Percentiles rank a stretch among this genome's conserved stretches.
These are phyloP conservation scores for Dallia pectoralis DNA, from an alignment of 2,797 vertebrate species.

Conservation along the genomic window DNA sequence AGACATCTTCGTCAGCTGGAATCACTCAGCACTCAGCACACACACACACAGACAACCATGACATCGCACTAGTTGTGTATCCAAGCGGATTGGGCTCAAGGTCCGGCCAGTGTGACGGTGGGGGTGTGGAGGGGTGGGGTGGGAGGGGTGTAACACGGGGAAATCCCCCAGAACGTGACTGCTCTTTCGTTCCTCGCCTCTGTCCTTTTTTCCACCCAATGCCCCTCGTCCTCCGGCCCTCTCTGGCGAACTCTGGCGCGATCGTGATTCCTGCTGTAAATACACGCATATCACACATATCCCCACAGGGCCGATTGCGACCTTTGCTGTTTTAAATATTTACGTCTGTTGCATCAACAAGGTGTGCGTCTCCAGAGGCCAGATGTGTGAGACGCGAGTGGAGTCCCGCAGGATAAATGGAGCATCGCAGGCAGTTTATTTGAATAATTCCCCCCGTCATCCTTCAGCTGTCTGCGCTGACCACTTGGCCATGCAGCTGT, in stretches of 20 bases:
- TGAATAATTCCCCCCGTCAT: conserved; percentile 67
- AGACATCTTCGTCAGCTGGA: conserved; percentile 46
- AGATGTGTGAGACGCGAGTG: conserved; percentile 57
- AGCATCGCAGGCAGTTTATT: conserved; percentile 66
- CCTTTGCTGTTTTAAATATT: conserved; percentile 70
- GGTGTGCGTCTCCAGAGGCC: conserved; percentile 50
- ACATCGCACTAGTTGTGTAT: conserved; percentile 69
- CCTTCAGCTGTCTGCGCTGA: conserved; percentile 66
- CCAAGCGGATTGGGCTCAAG: conserved; percentile 57
- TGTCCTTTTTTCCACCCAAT: conserved; percentile 41
- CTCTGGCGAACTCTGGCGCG: conserved; percentile 47
- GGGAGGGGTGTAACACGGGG: background rate
- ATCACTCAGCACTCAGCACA: background rate
- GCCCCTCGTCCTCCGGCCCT: conserved; percentile 4
- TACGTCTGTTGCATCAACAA: conserved; percentile 63
- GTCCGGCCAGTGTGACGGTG: conserved; percentile 52
- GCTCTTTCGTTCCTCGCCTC: conserved; percentile 66
- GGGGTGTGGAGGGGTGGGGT: background rate
- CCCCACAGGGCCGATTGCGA: conserved; percentile 37
- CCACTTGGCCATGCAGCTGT: conserved; percentile 62
- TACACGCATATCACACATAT: conserved; percentile 21
- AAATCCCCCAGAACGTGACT: conserved; percentile 63
- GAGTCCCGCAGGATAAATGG: conserved; percentile 42
- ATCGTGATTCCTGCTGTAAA: conserved; percentile 16
- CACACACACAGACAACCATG: conserved; percentile 61